These are phyloP conservation scores for Yponomeuta plumbellus DNA, from an alignment of 2,888 invertebrate genomes.

Conservation along the genomic window DNA sequence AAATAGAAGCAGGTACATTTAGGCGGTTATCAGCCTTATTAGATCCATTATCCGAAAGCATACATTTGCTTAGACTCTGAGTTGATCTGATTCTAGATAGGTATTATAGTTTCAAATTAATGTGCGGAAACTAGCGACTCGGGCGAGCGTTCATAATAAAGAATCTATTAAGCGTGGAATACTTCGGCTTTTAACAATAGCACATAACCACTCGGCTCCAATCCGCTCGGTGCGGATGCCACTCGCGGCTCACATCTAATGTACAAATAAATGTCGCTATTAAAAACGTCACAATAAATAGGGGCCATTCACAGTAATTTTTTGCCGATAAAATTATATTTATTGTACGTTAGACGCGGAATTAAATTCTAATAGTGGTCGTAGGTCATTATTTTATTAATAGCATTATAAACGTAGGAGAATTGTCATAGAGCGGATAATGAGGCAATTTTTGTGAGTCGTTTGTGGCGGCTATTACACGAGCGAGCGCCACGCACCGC, in stretches of 20 bases:
- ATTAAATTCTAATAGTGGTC: conserved; percentile 48
- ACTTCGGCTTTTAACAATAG: conserved; percentile 14
- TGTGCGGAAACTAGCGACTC: conserved; percentile 24
- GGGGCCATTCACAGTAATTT: conserved; percentile 36
- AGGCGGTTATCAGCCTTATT: conserved; percentile 1
- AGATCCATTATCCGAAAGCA: conserved; percentile 8
- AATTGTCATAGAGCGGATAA: conserved; percentile 55
- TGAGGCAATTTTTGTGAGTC: conserved; percentile 54
- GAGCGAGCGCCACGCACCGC: conserved; percentile 19
- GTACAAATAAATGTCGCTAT: conserved; percentile 57
- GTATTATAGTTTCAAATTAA: conserved; percentile 22
- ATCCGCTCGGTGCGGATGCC: conserved; percentile 37
- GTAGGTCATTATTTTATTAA: conserved; percentile 62
- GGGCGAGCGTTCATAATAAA: conserved; percentile 1
- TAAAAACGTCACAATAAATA: conserved; percentile 43
- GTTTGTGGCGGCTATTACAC: conserved; percentile 8
- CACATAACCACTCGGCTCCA: conserved; percentile 23
- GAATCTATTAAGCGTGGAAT: conserved; percentile 13
- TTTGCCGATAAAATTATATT: conserved; percentile 64
- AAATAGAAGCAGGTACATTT: neutral
- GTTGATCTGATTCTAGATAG: conserved; percentile 21
- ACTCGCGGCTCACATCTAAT: conserved; percentile 37
- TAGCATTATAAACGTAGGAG: conserved; percentile 68
- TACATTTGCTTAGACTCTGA: neutral
- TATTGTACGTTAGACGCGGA: conserved; percentile 63